These are phyloP conservation scores for Macrostomum lignano DNA, from an alignment of 1,140 invertebrate genomes.

Conservation along the genomic window DNA sequence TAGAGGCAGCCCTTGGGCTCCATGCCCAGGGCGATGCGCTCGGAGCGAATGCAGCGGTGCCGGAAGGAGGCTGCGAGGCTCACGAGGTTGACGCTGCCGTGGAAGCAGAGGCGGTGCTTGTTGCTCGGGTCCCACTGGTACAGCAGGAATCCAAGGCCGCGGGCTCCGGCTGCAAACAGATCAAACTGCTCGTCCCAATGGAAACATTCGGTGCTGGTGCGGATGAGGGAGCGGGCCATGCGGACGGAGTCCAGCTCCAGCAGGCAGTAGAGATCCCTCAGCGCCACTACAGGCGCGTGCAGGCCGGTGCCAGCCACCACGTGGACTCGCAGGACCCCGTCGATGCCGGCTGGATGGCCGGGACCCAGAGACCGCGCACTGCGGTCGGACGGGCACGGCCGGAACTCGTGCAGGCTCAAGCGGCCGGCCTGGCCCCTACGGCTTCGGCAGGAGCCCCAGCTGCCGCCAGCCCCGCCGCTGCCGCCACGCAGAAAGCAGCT, in stretches of 20 bases:
- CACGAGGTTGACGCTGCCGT: conserved; percentile 16
- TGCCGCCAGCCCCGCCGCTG: no score
- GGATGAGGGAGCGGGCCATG: conserved; percentile 81
- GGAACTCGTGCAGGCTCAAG: no score
- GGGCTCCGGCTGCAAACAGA: conserved; percentile 57
- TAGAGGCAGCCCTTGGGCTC: conserved; percentile 75
- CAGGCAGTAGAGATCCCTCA: conserved; percentile 74
- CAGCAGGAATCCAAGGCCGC: conserved; percentile 66
- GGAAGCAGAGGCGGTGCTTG: conserved; percentile 28
- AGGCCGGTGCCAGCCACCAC: conserved; percentile 4
- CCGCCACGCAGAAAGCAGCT: no score
- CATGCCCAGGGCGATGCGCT: conserved; percentile 46
- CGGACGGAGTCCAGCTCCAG: conserved; percentile 80
- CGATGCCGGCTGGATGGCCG: no score
- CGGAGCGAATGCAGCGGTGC: not conserved
- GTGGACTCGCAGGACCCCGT: no score
- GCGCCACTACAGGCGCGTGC: conserved; percentile 8
- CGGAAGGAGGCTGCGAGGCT: not conserved
- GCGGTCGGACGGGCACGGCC: no score
- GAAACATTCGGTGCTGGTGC: conserved; percentile 77
- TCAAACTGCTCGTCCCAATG: conserved; percentile 98
- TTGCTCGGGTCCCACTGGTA: conserved; percentile 76
- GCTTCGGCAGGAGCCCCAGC: no score
- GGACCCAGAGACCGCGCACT: no score
- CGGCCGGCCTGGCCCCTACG: no score